phyloP scores from a whole-genome alignment of 1,140 invertebrate species.

The Zaprionus vittiger region DNA sequence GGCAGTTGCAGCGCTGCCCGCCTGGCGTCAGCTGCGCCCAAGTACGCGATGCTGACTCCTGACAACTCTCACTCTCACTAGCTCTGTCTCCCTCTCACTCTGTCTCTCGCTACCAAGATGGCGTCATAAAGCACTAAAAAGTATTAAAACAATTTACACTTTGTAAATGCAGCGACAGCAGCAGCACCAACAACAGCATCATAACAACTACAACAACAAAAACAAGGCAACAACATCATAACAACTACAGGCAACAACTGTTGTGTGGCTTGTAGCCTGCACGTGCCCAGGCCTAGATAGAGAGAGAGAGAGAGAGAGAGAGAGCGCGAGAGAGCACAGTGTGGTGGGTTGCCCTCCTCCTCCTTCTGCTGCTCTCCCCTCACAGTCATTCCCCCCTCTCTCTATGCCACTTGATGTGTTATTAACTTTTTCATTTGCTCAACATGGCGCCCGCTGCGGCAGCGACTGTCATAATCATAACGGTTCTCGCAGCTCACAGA shows the following conservation, averaged over 20 bases:
- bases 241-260: constrained; percentile 48
- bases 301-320: constrained; percentile 5
- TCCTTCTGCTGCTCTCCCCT: background rate
- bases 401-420: constrained; percentile 33
- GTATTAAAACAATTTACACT: constrained; percentile 84
- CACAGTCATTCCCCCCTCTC: background rate
- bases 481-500: constrained; percentile 45
- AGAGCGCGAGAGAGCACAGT: background rate
- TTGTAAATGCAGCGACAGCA: constrained; percentile 63
- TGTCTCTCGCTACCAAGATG: constrained; percentile 51
- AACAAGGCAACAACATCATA: constrained; percentile 37
- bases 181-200: constrained; percentile 44
- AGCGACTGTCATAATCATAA: constrained; percentile 70
- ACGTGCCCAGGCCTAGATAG: constrained; percentile 48
- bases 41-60: too few species aligned
- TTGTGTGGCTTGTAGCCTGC: constrained; percentile 72
- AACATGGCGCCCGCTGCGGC: constrained; percentile 55
- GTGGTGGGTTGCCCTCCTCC: background rate
- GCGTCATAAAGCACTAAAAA: constrained; percentile 76
- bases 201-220: constrained; percentile 39
- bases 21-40: too few species aligned
- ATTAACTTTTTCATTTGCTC: constrained; percentile 61
- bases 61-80: too few species aligned
- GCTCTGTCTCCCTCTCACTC: too few species aligned
- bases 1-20: background rate